Conservation (phyloP, 2,888 invertebrate species). For the Drosophila testacea region DNA sequence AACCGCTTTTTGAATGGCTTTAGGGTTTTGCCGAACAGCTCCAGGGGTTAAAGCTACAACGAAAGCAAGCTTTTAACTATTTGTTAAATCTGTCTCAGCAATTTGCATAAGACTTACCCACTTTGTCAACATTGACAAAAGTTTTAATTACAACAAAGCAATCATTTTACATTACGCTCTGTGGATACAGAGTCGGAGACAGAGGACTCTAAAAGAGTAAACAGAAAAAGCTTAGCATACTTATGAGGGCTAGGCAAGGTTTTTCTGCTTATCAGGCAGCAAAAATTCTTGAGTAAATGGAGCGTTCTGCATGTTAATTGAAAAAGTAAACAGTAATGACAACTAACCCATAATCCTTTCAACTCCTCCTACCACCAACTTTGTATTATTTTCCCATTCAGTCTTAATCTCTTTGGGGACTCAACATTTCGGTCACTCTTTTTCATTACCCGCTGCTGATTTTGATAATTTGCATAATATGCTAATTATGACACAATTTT, state of each 20-base stretch:
- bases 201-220: constrained; percentile 14
- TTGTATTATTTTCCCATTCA: constrained; percentile 1
- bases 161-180: constrained; percentile 55
- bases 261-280: constrained; percentile 34
- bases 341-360: constrained; percentile 37
- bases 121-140: constrained; percentile 68
- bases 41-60: neutral
- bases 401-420: constrained; percentile 9
- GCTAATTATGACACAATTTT: constrained; percentile 64
- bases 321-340: constrained; percentile 42
- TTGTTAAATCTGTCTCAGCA: constrained; percentile 41
- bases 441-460: constrained; percentile 19
- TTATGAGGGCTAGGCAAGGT: constrained; percentile 45
- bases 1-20: constrained; percentile 39
- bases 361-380: neutral
- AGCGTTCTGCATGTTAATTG: constrained; percentile 59
- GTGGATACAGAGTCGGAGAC: neutral
- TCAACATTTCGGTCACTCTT: constrained; percentile 26
- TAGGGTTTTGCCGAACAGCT: constrained; percentile 1
- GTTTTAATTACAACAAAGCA: constrained; percentile 73
- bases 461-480: constrained; percentile 67
- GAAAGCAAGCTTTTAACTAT: constrained; percentile 31
- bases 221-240: constrained; percentile 57
- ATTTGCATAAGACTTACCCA: constrained; percentile 36
- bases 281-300: constrained; percentile 45